These are phyloP conservation scores for Drosophila rubida DNA, from an alignment of 2,888 invertebrate genomes.

Conservation along the genomic window DNA sequence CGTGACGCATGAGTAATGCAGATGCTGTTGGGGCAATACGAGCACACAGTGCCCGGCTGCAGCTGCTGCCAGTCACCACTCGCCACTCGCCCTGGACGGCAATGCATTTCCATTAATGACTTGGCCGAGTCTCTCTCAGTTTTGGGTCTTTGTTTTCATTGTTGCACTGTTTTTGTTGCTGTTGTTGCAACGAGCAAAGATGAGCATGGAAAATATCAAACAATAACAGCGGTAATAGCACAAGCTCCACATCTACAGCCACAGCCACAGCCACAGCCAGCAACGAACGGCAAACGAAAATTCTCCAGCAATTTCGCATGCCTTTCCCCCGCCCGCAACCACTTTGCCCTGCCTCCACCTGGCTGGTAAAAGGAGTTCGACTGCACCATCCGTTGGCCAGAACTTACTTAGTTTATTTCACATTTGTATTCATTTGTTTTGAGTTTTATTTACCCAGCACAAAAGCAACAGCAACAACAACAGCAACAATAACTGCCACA, in stretches of 20 bases:
- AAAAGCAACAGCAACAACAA: slow-evolving; percentile 8
- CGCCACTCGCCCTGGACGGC: slow-evolving; percentile 1
- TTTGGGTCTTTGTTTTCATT: slow-evolving; percentile 38
- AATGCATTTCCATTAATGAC: slow-evolving; percentile 57
- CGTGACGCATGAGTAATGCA: slow-evolving; percentile 60
- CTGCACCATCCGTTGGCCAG: slow-evolving; percentile 34
- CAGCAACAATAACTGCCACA: not conserved
- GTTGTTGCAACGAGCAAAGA: slow-evolving; percentile 47
- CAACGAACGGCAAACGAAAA: slow-evolving; percentile 24
- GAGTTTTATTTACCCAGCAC: slow-evolving; percentile 69
- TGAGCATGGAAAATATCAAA: slow-evolving; percentile 66
- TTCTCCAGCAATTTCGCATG: slow-evolving; percentile 40
- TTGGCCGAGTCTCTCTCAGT: slow-evolving; percentile 49
- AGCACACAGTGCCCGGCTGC: slow-evolving; percentile 35
- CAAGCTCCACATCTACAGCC: not conserved
- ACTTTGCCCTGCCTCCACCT: not conserved
- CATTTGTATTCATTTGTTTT: slow-evolving; percentile 78
- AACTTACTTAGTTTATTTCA: slow-evolving; percentile 75
- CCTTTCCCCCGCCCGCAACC: slow-evolving; percentile 4
- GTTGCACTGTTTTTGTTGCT: slow-evolving; percentile 47
- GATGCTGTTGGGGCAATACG: slow-evolving; percentile 52
- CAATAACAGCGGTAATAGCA: slow-evolving; percentile 55
- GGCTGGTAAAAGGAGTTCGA: slow-evolving; percentile 13
- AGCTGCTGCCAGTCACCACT: slow-evolving; percentile 12
- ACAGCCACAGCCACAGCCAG: not conserved